A percentile compares a stretch with the other conserved stretches of the same genome.
These are phyloP conservation scores for Tetrao urogallus DNA, from an alignment of 2,113 vertebrate species.

Conservation along the genomic window DNA sequence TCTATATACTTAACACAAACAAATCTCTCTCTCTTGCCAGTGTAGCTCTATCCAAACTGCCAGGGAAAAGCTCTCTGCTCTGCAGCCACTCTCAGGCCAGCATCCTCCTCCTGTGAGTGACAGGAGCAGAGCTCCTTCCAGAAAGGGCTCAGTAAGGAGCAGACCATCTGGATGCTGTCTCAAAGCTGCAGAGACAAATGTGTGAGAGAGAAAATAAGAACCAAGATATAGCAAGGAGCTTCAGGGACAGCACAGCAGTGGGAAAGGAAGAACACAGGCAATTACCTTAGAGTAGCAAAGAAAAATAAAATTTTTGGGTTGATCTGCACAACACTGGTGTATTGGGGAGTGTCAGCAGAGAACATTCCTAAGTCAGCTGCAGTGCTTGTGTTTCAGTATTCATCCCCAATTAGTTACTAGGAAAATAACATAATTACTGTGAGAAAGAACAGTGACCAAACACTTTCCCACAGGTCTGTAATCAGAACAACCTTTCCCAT, in stretches of 20 bases:
- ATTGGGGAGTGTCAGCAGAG: not conserved
- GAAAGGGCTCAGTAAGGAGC: conserved; percentile 3
- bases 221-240: not conserved
- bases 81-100: not conserved
- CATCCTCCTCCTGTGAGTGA: not conserved
- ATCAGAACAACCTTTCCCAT: not conserved
- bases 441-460: not conserved
- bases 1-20: not conserved
- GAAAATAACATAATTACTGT: not conserved
- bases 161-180: conserved; percentile 43
- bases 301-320: not conserved
- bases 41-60: not conserved
- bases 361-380: not conserved
- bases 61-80: not conserved
- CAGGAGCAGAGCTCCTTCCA: not conserved
- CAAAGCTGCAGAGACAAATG: not conserved
- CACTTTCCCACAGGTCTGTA: not conserved
- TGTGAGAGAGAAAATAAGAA: not conserved
- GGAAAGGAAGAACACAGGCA: not conserved
- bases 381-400: not conserved
- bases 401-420: not conserved
- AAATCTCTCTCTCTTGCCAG: not conserved
- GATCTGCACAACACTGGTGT: not conserved
- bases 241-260: not conserved
- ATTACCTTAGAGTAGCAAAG: not conserved